Percentiles rank a stretch among this genome's conserved stretches.
Conservation (phyloP, 1,140 invertebrate genomes). For the Mizuhopecten yessoensis region DNA sequence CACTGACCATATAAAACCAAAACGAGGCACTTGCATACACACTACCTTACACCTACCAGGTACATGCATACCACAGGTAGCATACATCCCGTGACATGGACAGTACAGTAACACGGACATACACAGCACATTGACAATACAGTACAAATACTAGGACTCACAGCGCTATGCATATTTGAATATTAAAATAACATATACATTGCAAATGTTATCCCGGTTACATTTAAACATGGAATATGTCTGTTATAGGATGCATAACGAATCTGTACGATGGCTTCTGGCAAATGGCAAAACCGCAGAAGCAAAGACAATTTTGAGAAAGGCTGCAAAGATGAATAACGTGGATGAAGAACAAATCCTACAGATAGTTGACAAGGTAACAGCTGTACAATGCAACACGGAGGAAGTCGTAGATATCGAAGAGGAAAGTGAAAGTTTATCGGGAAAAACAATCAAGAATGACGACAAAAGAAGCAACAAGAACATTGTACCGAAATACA, state of each 20-base stretch:
- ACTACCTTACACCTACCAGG: too few relatives aligned
- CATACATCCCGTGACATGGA: too few relatives aligned
- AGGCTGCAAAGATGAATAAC: constrained; percentile 73
- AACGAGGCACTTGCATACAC: too few relatives aligned
- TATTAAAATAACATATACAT: too few relatives aligned
- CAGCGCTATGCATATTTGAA: too few relatives aligned
- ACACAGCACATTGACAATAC: too few relatives aligned
- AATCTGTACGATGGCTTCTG: constrained; percentile 77
- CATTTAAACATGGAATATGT: too few relatives aligned
- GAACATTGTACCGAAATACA: not conserved
- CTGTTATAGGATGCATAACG: constrained; percentile 72
- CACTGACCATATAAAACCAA: too few relatives aligned
- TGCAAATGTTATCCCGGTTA: too few relatives aligned
- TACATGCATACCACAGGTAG: too few relatives aligned
- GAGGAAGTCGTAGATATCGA: not conserved
- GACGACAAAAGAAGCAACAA: not conserved
- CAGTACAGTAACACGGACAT: too few relatives aligned
- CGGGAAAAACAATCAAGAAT: not conserved
- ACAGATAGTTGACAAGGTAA: not conserved
- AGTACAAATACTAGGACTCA: too few relatives aligned
- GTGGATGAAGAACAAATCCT: constrained; percentile 19
- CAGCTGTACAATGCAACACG: not conserved
- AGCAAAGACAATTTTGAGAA: constrained; percentile 69
- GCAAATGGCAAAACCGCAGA: constrained; percentile 69
- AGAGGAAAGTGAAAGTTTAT: not conserved